Conservation (phyloP, 2,888 invertebrate species). For the Plebejus argus region DNA sequence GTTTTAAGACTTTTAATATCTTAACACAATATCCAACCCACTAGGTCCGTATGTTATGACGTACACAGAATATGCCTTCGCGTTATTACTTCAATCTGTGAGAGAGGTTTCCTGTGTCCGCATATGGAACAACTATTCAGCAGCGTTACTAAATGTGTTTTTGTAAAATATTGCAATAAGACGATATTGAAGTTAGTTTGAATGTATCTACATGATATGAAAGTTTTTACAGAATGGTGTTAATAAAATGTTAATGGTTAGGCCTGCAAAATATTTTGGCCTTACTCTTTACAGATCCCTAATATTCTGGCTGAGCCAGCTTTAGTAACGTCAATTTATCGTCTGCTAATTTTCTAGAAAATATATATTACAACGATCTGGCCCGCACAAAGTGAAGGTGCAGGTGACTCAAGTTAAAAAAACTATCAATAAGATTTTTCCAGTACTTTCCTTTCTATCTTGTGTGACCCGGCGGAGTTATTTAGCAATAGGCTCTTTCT, state of each 20-base stretch:
- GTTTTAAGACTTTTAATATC: no score
- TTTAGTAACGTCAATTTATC: no score
- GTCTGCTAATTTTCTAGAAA: no score
- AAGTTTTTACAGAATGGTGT: background rate
- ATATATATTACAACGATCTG: no score
- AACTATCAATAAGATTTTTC: no score
- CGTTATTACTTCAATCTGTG: constrained; percentile 41
- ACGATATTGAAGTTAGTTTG: background rate
- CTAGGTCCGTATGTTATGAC: constrained; percentile 34
- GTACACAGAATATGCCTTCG: constrained; percentile 40
- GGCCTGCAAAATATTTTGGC: background rate
- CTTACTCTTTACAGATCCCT: background rate
- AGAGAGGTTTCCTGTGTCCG: constrained; percentile 23
- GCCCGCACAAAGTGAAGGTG: no score
- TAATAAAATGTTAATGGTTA: background rate
- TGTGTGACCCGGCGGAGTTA: no score
- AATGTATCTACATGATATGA: background rate
- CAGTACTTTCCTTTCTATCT: no score
- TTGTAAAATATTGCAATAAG: background rate
- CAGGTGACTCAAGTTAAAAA: no score
- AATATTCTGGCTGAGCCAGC: no score
- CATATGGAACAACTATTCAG: constrained; percentile 3
- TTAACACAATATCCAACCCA: constrained; percentile 22
- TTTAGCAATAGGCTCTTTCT: no score
- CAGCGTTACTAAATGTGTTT: background rate